Evolutionary conservation across 2,797 vertebrate species (phyloP).

Genomic region (Anniella stebbinsi): DNA sequence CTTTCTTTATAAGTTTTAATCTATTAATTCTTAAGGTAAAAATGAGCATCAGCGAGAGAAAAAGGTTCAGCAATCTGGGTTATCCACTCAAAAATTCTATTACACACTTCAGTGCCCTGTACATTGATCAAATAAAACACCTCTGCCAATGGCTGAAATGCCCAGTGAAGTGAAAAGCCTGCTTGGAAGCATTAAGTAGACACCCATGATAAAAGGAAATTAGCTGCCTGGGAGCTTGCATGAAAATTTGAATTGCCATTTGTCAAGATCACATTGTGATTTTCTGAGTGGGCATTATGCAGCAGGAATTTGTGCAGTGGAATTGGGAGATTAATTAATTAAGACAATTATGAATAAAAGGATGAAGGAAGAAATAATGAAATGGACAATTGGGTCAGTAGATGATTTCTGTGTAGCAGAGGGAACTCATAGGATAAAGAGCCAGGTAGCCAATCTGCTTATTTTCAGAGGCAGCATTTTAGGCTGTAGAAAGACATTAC

Average conservation of each 20-base stretch:
- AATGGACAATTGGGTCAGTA: not conserved
- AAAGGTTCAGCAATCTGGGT: slow-evolving; percentile 27
- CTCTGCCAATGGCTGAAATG: slow-evolving; percentile 53
- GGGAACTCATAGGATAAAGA: not conserved
- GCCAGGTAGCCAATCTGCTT: not conserved
- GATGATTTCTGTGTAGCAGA: not conserved
- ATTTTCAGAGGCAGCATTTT: not conserved
- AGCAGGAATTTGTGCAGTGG: slow-evolving; percentile 8
- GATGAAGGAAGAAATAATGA: not conserved
- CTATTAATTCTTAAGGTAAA: slow-evolving; percentile 47
- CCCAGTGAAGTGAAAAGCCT: slow-evolving; percentile 51
- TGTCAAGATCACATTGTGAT: slow-evolving; percentile 45
- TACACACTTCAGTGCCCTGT: slow-evolving; percentile 55
- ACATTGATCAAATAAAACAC: slow-evolving; percentile 54
- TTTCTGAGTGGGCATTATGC: slow-evolving; percentile 26
- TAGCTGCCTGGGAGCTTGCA: slow-evolving; percentile 32
- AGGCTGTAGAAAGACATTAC: not conserved
- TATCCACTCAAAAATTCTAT: slow-evolving; percentile 64
- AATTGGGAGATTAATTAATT: not conserved
- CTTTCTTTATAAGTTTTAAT: slow-evolving; percentile 7
- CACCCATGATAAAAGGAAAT: slow-evolving; percentile 45
- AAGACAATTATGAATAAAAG: slow-evolving; percentile 7
- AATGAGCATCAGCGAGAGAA: slow-evolving; percentile 30
- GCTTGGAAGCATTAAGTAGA: slow-evolving; percentile 47
- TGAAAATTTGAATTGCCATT: slow-evolving; percentile 46